Evolutionary conservation across 1,140 invertebrate species (phyloP).

Genomic region (Subanguina moxae): DNA sequence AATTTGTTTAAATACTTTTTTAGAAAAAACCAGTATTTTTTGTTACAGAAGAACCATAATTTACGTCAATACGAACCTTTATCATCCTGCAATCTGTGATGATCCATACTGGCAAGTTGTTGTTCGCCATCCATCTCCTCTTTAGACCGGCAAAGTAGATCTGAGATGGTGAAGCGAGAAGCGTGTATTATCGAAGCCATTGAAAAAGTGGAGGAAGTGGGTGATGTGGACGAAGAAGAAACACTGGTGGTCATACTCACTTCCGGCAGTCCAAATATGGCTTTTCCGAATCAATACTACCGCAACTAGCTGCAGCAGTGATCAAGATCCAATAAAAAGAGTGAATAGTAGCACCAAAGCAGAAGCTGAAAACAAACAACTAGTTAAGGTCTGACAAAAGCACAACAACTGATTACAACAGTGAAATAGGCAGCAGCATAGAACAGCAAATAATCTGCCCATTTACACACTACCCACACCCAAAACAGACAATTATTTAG

Average conservation of each 20-base stretch:
- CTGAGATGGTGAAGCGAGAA: neutral
- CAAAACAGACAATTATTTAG: too few relatives aligned
- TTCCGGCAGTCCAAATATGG: neutral
- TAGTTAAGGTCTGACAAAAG: neutral
- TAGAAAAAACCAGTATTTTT: too few relatives aligned
- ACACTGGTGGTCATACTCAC: neutral
- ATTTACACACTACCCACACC: too few relatives aligned
- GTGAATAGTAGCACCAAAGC: too few relatives aligned
- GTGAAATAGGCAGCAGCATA: too few relatives aligned
- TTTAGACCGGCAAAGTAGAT: neutral
- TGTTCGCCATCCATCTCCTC: too few relatives aligned
- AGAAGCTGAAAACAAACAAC: slow-evolving; percentile 1
- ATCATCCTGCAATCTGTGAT: neutral
- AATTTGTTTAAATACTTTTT: too few relatives aligned
- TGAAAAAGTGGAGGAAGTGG: neutral
- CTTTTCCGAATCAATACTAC: neutral
- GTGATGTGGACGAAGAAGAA: neutral
- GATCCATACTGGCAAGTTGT: too few relatives aligned
- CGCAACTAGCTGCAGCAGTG: neutral
- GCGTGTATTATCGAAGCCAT: neutral
- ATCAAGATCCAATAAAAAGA: too few relatives aligned
- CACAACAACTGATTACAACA: slow-evolving; percentile 5
- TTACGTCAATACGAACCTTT: neutral
- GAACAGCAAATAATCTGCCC: too few relatives aligned
- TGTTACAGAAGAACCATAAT: too few relatives aligned